Percentiles rank a stretch among this genome's conserved stretches.
phyloP scores from a whole-genome alignment of 1,140 invertebrate genomes.

The Ylistrum balloti region DNA sequence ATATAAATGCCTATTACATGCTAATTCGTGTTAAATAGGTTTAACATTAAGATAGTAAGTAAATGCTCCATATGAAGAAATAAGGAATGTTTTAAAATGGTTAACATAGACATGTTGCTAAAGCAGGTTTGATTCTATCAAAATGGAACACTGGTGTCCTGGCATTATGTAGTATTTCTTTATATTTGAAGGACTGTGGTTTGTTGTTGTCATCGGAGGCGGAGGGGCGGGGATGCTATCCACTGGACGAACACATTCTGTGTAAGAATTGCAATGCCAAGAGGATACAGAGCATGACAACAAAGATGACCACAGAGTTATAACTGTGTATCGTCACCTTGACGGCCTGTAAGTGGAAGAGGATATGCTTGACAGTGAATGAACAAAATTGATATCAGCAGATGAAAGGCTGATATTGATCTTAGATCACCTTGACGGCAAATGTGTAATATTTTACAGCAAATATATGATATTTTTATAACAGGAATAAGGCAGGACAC shows the following conservation, averaged over 20 bases:
- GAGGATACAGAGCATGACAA: slow-evolving; percentile 87
- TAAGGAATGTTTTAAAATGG: no score
- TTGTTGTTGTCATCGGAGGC: slow-evolving; percentile 96
- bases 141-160: no score
- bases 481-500: no score
- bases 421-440: neutral
- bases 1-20: no score
- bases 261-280: slow-evolving; percentile 98
- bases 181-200: slow-evolving; percentile 92
- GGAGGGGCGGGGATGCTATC: slow-evolving; percentile 95
- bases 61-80: no score
- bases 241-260: slow-evolving; percentile 97
- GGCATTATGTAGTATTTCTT: neutral
- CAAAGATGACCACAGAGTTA: slow-evolving; percentile 79
- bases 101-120: no score
- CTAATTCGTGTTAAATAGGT: no score
- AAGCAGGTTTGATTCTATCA: no score
- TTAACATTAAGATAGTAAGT: no score
- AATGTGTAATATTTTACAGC: neutral
- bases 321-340: slow-evolving; percentile 50
- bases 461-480: neutral
- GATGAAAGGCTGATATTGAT: no score
- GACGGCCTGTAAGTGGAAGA: neutral
- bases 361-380: no score
- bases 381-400: no score